phyloP scores from a whole-genome alignment of 2,797 vertebrate species.

The Channallabes apus region DNA sequence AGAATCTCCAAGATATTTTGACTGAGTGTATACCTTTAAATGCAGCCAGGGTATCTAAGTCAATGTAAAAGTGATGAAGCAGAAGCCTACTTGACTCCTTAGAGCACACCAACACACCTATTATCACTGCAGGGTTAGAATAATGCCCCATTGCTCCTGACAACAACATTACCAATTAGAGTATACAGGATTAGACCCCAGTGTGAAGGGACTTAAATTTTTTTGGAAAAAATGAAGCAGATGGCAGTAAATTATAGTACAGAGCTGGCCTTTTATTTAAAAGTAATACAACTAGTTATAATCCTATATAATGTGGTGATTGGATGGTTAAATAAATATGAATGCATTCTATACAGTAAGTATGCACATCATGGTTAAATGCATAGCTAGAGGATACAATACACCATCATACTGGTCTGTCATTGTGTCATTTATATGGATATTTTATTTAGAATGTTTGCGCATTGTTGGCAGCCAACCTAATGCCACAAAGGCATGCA shows the following conservation, averaged over 20 bases:
- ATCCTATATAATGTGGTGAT: neutral
- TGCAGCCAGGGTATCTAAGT: neutral
- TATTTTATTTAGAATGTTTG: constrained; percentile 28
- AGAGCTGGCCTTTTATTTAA: constrained; percentile 6
- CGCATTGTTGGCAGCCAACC: neutral
- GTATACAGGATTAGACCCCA: constrained; percentile 56
- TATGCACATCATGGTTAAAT: neutral
- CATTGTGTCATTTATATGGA: constrained; percentile 8
- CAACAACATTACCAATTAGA: constrained; percentile 59
- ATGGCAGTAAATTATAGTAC: neutral
- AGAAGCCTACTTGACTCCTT: constrained; percentile 68
- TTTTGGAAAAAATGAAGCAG: neutral
- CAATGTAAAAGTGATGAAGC: constrained; percentile 52
- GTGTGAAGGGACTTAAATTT: constrained; percentile 39
- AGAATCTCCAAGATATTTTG: neutral
- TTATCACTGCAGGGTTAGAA: constrained; percentile 67
- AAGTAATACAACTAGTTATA: neutral
- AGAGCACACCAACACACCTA: constrained; percentile 66
- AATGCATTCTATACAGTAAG: neutral
- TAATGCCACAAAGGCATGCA: neutral
- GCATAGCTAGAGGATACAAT: neutral
- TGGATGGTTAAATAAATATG: neutral
- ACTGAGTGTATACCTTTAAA: neutral
- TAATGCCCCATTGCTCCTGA: constrained; percentile 42
- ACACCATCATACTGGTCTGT: neutral